phyloP scores from a whole-genome alignment of 2,888 invertebrate species.

The Trypoxylon attenuatum region DNA sequence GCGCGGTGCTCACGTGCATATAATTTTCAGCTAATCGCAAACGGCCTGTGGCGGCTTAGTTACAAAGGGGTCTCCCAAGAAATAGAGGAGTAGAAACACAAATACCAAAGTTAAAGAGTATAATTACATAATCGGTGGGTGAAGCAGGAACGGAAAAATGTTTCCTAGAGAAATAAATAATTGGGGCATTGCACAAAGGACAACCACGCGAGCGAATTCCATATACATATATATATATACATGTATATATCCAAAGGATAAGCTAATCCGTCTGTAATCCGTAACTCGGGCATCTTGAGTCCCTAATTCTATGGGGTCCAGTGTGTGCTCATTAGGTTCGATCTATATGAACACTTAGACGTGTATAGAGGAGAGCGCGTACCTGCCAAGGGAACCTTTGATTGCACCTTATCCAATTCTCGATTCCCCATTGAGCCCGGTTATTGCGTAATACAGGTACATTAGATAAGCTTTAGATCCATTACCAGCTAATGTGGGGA shows the following conservation, averaged over 20 bases:
- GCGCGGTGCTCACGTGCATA: conserved; percentile 33
- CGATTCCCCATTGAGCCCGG: conserved; percentile 28
- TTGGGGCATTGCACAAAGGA: background rate
- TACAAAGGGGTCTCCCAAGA: background rate
- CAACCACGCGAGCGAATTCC: conserved; percentile 2
- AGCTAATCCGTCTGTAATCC: background rate
- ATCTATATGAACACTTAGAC: background rate
- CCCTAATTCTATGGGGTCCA: background rate
- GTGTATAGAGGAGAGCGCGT: background rate
- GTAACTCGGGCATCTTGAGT: background rate
- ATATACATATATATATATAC: background rate
- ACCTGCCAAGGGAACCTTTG: conserved; percentile 37
- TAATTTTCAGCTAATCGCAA: conserved; percentile 46
- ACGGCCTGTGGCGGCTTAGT: background rate
- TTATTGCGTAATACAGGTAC: conserved; percentile 41
- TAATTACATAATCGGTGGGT: too few species aligned
- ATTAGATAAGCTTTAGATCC: conserved; percentile 43
- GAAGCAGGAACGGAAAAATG: too few species aligned
- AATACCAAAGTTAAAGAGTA: conserved; percentile 4
- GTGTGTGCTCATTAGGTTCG: background rate
- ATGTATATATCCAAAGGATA: background rate
- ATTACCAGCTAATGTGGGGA: conserved; percentile 42
- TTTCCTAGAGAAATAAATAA: background rate
- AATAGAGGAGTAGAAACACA: background rate
- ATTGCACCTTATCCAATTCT: conserved; percentile 36